Conservation (phyloP, 2,888 invertebrate genomes). For the Tortrix viridana region DNA sequence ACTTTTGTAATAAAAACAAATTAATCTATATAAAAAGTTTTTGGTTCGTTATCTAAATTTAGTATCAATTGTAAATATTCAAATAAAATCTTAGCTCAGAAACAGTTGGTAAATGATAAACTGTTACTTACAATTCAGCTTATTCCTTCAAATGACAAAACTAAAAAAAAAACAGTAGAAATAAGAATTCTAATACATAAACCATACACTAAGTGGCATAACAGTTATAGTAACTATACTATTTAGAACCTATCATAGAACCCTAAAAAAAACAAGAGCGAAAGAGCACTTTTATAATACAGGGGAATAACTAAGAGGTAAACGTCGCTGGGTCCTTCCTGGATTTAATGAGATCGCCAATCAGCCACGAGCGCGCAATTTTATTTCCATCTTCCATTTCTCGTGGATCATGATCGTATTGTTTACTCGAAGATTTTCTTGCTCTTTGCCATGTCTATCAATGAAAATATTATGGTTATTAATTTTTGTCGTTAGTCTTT, state of each 20-base stretch:
- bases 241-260: slow-evolving; percentile 22
- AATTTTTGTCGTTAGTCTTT: not conserved
- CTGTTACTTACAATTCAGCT: no score
- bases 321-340: slow-evolving; percentile 65
- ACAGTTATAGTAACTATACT: no score
- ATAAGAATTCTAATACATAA: no score
- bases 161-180: no score
- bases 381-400: slow-evolving; percentile 31
- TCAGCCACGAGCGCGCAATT: slow-evolving; percentile 49
- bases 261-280: slow-evolving; percentile 46
- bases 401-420: slow-evolving; percentile 5
- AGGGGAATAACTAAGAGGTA: slow-evolving; percentile 51
- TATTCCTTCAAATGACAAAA: no score
- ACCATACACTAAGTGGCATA: no score
- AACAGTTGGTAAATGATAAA: no score
- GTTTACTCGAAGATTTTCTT: slow-evolving; percentile 14
- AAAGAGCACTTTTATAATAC: slow-evolving; percentile 51
- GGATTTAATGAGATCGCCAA: slow-evolving; percentile 79
- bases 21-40: not conserved
- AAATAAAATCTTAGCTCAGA: no score
- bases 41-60: no score
- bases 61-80: no score
- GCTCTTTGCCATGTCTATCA: slow-evolving; percentile 2
- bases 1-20: slow-evolving; percentile 16
- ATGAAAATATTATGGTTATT: not conserved